These are phyloP conservation scores for Punctoribates punctum DNA, from an alignment of 2,888 invertebrate genomes.

Conservation along the genomic window DNA sequence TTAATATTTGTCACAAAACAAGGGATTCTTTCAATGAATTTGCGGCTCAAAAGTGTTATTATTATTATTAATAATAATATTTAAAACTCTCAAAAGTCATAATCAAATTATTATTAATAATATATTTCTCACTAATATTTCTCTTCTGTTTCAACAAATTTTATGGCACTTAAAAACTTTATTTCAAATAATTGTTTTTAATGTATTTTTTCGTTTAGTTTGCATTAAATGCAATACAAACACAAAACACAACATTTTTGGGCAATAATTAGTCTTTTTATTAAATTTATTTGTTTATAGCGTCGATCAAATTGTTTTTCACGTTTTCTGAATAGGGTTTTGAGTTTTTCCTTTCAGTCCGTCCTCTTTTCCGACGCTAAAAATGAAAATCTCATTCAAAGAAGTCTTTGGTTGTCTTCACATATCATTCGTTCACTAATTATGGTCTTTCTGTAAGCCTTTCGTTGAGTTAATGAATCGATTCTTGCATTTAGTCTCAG, in stretches of 20 bases:
- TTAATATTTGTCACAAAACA: no score
- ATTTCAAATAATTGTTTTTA: background rate
- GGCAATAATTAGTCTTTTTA: background rate
- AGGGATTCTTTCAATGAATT: no score
- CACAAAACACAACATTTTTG: background rate
- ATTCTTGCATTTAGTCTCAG: constrained; percentile 19
- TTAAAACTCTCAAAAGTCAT: background rate
- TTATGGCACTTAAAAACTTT: constrained; percentile 31
- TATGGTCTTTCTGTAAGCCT: background rate
- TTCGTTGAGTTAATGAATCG: constrained; percentile 20
- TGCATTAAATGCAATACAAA: constrained; percentile 19
- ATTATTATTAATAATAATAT: no score
- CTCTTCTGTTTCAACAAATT: constrained; percentile 26
- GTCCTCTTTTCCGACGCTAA: no score
- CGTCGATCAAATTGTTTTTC: no score
- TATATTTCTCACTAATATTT: constrained; percentile 15
- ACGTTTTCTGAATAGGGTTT: no score
- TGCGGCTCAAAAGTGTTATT: no score
- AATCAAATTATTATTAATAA: constrained; percentile 2
- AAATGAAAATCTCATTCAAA: no score
- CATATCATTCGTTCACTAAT: no score
- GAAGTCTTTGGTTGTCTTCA: no score
- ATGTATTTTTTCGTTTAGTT: background rate
- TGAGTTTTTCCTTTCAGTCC: no score
- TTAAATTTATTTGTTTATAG: background rate